phyloP scores from a whole-genome alignment of 2,888 invertebrate species.

The Sphecodes monilicornis region DNA sequence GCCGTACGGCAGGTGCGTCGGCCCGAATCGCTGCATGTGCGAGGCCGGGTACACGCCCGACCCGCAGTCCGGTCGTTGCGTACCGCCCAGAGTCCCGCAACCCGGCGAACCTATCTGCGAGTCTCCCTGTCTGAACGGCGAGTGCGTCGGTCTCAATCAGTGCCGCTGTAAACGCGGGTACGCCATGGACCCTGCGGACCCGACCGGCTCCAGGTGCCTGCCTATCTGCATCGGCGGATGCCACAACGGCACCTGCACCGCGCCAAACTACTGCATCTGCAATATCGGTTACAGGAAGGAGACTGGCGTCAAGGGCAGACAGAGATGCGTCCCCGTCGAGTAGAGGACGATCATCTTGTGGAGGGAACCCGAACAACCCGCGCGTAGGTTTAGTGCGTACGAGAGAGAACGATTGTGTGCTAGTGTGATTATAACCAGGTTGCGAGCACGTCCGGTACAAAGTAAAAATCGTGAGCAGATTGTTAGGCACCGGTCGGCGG shows the following conservation, averaged over 20 bases:
- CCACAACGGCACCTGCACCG: slow-evolving; percentile 90
- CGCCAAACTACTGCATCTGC: slow-evolving; percentile 91
- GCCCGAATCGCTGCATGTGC: slow-evolving; percentile 86
- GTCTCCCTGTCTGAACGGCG: slow-evolving; percentile 84
- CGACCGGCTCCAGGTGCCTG: slow-evolving; percentile 84
- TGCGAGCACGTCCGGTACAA: background rate
- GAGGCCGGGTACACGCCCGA: slow-evolving; percentile 83
- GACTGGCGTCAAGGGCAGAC: slow-evolving; percentile 87
- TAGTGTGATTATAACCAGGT: background rate
- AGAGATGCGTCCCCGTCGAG: slow-evolving; percentile 86
- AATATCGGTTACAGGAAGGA: slow-evolving; percentile 89
- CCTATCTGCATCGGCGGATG: slow-evolving; percentile 90
- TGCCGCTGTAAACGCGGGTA: slow-evolving; percentile 85
- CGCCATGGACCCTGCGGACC: slow-evolving; percentile 78
- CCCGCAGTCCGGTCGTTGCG: slow-evolving; percentile 69
- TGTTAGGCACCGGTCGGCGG: background rate
- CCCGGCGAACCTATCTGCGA: slow-evolving; percentile 80
- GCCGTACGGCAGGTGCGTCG: slow-evolving; percentile 85
- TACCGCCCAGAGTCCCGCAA: background rate
- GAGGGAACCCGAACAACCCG: background rate
- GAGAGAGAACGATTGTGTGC: background rate
- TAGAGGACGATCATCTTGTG: background rate
- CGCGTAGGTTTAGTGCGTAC: background rate
- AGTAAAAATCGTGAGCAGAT: background rate
- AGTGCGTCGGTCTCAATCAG: slow-evolving; percentile 84